A percentile compares a stretch with the other conserved stretches of the same genome.
These are phyloP conservation scores for Nannobrachium achirus DNA, from an alignment of 2,113 vertebrate genomes.

Conservation along the genomic window DNA sequence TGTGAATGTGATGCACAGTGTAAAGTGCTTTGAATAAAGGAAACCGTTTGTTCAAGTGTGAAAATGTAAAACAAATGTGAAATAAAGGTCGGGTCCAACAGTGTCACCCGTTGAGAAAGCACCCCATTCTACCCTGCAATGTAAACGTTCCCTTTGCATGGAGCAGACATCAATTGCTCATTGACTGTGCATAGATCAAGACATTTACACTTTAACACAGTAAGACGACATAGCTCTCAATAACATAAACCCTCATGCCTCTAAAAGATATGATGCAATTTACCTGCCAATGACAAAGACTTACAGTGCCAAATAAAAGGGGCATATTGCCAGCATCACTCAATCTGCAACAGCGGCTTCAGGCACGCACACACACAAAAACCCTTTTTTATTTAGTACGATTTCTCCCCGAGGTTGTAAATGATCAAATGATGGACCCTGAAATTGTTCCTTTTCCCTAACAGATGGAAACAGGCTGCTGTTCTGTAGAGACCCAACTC, in stretches of 20 bases:
- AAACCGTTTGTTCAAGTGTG: too few relatives aligned
- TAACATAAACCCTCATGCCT: neutral
- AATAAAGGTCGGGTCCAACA: too few relatives aligned
- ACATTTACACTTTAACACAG: conserved; percentile 30
- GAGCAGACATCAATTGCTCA: neutral
- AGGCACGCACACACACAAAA: neutral
- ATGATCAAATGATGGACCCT: too few relatives aligned
- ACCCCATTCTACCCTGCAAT: neutral
- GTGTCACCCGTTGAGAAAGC: too few relatives aligned
- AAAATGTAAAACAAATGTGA: too few relatives aligned
- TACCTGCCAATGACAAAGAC: neutral
- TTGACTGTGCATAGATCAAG: neutral
- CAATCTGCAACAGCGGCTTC: neutral
- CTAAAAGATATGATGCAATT: neutral
- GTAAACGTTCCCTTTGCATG: neutral
- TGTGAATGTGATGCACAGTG: too few relatives aligned
- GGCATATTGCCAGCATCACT: neutral
- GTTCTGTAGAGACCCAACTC: too few relatives aligned
- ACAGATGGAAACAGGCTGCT: too few relatives aligned
- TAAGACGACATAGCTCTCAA: conserved; percentile 16
- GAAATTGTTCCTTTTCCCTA: too few relatives aligned
- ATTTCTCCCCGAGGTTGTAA: too few relatives aligned
- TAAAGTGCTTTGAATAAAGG: too few relatives aligned
- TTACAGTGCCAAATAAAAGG: neutral
- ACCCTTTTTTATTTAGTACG: too few relatives aligned